Conservation (phyloP, 2,888 invertebrate genomes). For the Nomada flava region DNA sequence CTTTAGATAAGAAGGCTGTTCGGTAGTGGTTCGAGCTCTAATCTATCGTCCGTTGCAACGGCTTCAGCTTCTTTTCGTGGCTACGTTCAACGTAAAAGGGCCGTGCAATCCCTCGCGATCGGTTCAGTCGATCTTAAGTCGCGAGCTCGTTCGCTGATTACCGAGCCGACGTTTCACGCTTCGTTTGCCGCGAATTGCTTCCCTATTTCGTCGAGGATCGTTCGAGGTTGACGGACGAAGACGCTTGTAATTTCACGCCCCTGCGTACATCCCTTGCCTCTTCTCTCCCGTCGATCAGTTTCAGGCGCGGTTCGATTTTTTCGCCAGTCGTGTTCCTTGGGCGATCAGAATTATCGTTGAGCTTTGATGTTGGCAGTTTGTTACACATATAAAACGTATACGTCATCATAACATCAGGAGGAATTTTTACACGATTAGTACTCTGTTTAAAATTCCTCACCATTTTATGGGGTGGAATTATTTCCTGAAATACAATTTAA, state of each 20-base stretch:
- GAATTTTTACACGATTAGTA: too few species aligned
- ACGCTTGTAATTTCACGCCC: constrained; percentile 36
- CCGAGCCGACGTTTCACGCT: constrained; percentile 43
- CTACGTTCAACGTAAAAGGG: constrained; percentile 2
- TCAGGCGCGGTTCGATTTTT: too few species aligned
- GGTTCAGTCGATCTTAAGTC: constrained; percentile 20
- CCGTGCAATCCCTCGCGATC: constrained; percentile 32
- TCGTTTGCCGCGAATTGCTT: constrained; percentile 32
- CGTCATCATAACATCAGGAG: too few species aligned
- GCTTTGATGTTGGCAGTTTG: too few species aligned
- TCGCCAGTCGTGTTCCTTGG: too few species aligned
- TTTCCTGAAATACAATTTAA: too few species aligned
- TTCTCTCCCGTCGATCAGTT: neutral
- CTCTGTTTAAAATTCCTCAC: too few species aligned
- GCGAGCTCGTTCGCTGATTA: constrained; percentile 18
- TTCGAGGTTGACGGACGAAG: constrained; percentile 16
- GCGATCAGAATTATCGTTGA: too few species aligned
- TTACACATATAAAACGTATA: too few species aligned
- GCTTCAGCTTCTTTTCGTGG: neutral
- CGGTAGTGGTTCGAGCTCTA: constrained; percentile 48
- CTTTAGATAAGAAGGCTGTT: constrained; percentile 71
- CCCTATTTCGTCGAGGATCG: constrained; percentile 10
- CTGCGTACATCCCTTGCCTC: neutral
- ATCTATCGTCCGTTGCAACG: too few species aligned
- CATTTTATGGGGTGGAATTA: too few species aligned